phyloP scores from a whole-genome alignment of 2,888 invertebrate genomes.

The Petrolisthes cinctipes region DNA sequence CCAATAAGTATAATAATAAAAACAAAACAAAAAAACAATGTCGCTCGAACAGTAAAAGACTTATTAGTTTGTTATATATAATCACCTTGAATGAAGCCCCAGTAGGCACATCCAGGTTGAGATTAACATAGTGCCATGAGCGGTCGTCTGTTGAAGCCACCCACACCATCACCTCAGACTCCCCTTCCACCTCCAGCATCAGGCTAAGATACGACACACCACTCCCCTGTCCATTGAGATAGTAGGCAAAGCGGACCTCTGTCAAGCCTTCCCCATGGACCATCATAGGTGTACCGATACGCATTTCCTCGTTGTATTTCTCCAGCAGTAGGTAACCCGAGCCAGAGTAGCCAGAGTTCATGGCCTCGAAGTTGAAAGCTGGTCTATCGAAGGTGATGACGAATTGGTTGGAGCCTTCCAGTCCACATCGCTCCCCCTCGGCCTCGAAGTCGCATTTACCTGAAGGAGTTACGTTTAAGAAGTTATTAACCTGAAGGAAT shows the following conservation, averaged over 20 bases:
- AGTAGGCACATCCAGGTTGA: neutral
- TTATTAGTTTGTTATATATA: too few species aligned
- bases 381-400: neutral
- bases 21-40: too few species aligned
- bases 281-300: neutral
- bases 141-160: neutral
- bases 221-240: constrained; percentile 19
- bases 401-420: constrained; percentile 8
- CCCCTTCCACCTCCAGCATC: neutral
- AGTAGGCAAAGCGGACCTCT: constrained; percentile 20
- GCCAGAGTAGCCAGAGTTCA: constrained; percentile 26
- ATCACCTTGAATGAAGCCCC: constrained; percentile 11
- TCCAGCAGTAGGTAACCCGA: constrained; percentile 20
- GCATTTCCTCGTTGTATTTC: constrained; percentile 8
- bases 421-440: neutral
- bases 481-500: too few species aligned
- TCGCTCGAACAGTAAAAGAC: neutral
- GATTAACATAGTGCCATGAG: constrained; percentile 10
- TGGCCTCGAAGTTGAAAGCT: neutral
- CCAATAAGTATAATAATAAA: too few species aligned
- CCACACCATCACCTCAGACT: neutral
- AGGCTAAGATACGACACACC: neutral
- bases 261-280: neutral
- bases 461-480: neutral
- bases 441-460: constrained; percentile 31